Evolutionary conservation across 2,888 invertebrate species (phyloP), one percentile per base, ranked within the genome.

Genomic region (Psylliodes chrysocephalus): DNA sequence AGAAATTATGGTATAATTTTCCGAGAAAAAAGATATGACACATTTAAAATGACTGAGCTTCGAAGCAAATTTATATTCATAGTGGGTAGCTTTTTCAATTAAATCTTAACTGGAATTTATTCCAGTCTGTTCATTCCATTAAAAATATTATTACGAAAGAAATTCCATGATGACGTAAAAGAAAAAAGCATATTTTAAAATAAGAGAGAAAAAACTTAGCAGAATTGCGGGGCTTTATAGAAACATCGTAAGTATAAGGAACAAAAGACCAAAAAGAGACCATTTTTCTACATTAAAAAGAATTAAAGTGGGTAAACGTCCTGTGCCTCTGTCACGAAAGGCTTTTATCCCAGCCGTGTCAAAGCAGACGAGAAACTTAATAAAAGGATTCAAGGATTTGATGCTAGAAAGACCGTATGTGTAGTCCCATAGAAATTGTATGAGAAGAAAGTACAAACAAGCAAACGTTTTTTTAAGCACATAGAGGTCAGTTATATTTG

Each of bases 251-350:
- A 22, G 12, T 19, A 22, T 14, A 19, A 46, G 22, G 22, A 46
- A 46, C 46, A 46, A 46, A 46, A 22, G n/a, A n/a, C n/a, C 22
- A 22, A 46, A 25, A 46, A 46, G 46, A 46, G 22, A 8, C 46
- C 46, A 46, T 46, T 46, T 46, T 46, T 46, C 46, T 46, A 46
- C 46, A 46, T 46, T 46, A 46, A 46, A 46, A 22, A 46, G 46
- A 46, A 46, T 46, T 46, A 46, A 46, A 46, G 46, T 46, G 46
- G 46, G 46, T 46, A 46, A 46, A 46, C 46, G 46, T 46, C 17
- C 46, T 46, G 22, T 46, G 46, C 17, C 46, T 46, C 10, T 46
- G 46, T 19, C 46, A 46, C 46, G 46, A 46, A 46, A 46, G 46
- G 22, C 19, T 46, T 46, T 46, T 14, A 46, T 46, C 46, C 22